Conservation (phyloP, 2,797 vertebrate genomes). For the Allobates femoralis region DNA sequence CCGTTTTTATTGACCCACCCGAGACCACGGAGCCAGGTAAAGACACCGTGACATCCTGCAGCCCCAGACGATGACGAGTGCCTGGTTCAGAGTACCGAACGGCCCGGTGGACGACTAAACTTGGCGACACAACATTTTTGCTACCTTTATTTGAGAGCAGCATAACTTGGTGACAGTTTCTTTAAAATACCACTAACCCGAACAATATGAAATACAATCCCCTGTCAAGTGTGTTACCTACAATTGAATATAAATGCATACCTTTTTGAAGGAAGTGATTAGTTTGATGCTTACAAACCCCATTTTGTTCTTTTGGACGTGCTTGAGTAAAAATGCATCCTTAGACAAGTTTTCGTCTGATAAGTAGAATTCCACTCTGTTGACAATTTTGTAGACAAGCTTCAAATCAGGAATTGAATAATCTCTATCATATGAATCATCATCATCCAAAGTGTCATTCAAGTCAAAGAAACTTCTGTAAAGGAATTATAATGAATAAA, state of each 20-base stretch:
- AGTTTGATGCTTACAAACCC: conserved; percentile 81
- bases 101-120: no score
- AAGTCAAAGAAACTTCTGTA: conserved; percentile 67
- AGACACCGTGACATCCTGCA: no score
- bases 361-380: conserved; percentile 78
- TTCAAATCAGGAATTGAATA: conserved; percentile 65
- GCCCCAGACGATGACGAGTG: no score
- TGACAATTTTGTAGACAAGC: conserved; percentile 71
- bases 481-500: neutral
- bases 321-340: conserved; percentile 80
- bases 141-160: no score
- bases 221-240: neutral
- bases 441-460: conserved; percentile 65
- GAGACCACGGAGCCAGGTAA: no score
- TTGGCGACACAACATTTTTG: no score
- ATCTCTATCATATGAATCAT: conserved; percentile 63
- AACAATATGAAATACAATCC: neutral
- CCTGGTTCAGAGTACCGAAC: no score
- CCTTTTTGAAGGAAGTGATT: conserved; percentile 82
- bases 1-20: no score
- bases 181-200: neutral
- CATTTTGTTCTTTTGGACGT: conserved; percentile 80
- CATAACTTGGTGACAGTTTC: neutral
- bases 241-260: conserved; percentile 53
- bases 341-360: conserved; percentile 77